Evolutionary conservation across 2,113 vertebrate species (phyloP).

Genomic region (Ophthalmolycus amberensis): DNA sequence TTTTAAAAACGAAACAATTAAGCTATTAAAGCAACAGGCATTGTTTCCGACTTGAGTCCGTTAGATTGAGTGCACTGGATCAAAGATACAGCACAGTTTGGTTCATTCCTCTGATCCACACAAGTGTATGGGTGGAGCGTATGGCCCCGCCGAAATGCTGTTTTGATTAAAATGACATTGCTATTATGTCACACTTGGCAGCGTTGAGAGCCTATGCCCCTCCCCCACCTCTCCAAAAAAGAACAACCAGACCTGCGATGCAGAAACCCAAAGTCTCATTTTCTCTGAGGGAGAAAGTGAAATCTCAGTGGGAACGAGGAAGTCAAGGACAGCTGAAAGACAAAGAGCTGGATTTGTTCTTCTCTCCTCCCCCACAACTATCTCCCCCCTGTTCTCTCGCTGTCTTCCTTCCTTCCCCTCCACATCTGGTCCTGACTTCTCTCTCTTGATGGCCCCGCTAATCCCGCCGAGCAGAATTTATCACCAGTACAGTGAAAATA

Average conservation of each 20-base stretch:
- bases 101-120: constrained; percentile 50
- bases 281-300: constrained; percentile 58
- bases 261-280: constrained; percentile 46
- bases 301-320: constrained; percentile 58
- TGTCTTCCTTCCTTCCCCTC: constrained; percentile 8
- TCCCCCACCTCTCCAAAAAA: constrained; percentile 64
- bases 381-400: constrained; percentile 57
- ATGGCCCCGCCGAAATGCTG: constrained; percentile 71
- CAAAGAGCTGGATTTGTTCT: constrained; percentile 70
- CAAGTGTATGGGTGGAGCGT: constrained; percentile 62
- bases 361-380: constrained; percentile 65
- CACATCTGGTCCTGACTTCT: constrained; percentile 74
- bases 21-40: constrained; percentile 10
- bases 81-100: constrained; percentile 22
- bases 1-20: background rate
- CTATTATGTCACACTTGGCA: constrained; percentile 83
- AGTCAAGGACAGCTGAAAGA: constrained; percentile 71
- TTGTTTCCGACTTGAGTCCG: background rate
- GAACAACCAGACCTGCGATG: constrained; percentile 51
- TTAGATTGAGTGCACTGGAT: constrained; percentile 11
- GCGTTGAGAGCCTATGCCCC: constrained; percentile 46
- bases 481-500: constrained; percentile 25
- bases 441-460: background rate
- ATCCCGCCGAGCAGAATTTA: constrained; percentile 30
- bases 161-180: constrained; percentile 85